phyloP scores from a whole-genome alignment of 2,797 vertebrate genomes.

The Sebastes taczanowskii region DNA sequence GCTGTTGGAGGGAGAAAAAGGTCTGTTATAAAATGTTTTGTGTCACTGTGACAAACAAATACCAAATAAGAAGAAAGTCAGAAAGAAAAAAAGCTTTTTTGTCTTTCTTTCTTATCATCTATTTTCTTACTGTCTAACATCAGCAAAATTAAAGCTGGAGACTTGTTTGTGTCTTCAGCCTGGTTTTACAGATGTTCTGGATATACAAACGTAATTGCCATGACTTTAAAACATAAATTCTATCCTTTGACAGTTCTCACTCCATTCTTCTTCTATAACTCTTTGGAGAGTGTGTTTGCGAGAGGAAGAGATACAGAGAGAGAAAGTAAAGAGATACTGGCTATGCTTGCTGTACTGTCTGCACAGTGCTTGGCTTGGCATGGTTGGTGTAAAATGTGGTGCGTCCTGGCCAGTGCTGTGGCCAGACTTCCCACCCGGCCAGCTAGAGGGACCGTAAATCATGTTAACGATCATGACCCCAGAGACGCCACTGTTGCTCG shows the following conservation, averaged over 20 bases:
- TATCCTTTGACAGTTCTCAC: conserved; percentile 14
- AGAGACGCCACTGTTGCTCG: conserved; percentile 36
- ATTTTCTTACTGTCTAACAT: background rate
- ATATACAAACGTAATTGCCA: conserved; percentile 33
- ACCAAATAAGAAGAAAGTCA: conserved; percentile 23
- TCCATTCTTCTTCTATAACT: conserved; percentile 11
- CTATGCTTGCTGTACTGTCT: conserved; percentile 25
- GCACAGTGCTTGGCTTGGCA: conserved; percentile 61
- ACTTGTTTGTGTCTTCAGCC: conserved; percentile 16
- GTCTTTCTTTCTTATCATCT: background rate
- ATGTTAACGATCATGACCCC: conserved; percentile 63
- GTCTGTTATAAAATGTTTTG: conserved; percentile 53
- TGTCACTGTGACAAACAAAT: conserved; percentile 24
- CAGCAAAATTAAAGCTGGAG: background rate
- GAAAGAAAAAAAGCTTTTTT: conserved; percentile 1
- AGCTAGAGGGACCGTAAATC: conserved; percentile 57
- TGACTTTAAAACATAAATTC: conserved; percentile 12
- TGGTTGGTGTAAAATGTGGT: conserved; percentile 63
- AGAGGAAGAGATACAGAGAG: conserved; percentile 18
- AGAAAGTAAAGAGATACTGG: conserved; percentile 22
- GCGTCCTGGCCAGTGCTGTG: conserved; percentile 51
- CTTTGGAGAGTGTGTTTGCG: conserved; percentile 30
- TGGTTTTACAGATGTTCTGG: conserved; percentile 40
- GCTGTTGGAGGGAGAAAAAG: conserved; percentile 72
- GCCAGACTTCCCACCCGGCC: conserved; percentile 60